phyloP scores from a whole-genome alignment of 1,140 invertebrate genomes.

The Nebria ingens region DNA sequence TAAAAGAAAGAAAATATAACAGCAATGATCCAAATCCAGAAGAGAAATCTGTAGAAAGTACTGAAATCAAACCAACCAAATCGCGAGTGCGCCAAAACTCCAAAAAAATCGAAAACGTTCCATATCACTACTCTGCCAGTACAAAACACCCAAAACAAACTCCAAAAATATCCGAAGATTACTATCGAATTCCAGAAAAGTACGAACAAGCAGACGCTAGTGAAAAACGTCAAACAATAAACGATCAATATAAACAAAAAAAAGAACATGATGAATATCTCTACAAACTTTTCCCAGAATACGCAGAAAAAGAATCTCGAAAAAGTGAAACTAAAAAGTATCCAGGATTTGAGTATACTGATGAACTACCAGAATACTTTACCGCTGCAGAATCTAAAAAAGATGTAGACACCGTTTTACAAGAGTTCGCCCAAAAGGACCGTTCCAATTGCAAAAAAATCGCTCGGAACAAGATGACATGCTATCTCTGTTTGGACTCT shows the following conservation, averaged over 20 bases:
- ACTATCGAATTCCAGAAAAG: conserved; percentile 16
- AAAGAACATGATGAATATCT: conserved; percentile 17
- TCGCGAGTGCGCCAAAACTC: conserved; percentile 1
- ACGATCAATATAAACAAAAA: not conserved
- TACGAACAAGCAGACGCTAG: conserved; percentile 11
- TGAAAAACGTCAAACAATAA: conserved; percentile 8
- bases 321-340: conserved; percentile 31
- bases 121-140: not conserved
- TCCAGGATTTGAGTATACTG: conserved; percentile 35
- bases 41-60: conserved; percentile 29
- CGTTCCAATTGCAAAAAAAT: conserved; percentile 57
- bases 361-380: conserved; percentile 36
- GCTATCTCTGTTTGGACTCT: conserved; percentile 56
- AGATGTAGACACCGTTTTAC: conserved; percentile 55
- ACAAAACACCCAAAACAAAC: conserved; percentile 10
- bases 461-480: conserved; percentile 60
- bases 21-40: conserved; percentile 41
- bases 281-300: conserved; percentile 32
- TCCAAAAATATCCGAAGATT: not conserved
- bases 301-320: conserved; percentile 28
- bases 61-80: conserved; percentile 27
- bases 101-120: conserved; percentile 15
- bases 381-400: conserved; percentile 41
- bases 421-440: conserved; percentile 57
- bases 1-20: conserved; percentile 46